A percentile compares a stretch with the other conserved stretches of the same genome.
phyloP scores from a whole-genome alignment of 2,797 vertebrate genomes.

The Dicrostonyx torquatus region DNA sequence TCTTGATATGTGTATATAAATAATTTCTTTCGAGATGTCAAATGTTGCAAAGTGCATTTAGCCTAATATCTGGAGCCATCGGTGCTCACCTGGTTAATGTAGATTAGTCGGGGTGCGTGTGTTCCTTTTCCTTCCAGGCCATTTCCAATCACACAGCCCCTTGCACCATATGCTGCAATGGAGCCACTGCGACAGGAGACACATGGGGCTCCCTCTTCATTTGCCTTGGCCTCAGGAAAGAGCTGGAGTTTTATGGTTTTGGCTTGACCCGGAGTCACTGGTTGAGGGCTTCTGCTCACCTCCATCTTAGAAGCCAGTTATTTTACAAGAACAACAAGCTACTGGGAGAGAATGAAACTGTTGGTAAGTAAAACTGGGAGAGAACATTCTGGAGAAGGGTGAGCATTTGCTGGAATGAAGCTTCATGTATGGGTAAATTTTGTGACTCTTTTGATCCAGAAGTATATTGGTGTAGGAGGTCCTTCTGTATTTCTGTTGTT shows the following conservation, averaged over 20 bases:
- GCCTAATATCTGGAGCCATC: background rate
- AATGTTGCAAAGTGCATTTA: background rate
- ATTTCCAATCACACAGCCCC: slow-evolving; percentile 4
- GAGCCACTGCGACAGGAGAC: background rate
- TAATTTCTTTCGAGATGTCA: slow-evolving; percentile 2
- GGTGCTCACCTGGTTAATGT: background rate
- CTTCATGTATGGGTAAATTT: background rate
- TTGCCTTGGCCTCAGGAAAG: background rate
- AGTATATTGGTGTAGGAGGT: no score
- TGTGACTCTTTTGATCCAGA: slow-evolving; percentile 6
- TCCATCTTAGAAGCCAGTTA: slow-evolving; percentile 17
- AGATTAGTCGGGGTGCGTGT: background rate
- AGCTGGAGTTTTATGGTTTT: background rate
- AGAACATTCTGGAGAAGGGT: background rate
- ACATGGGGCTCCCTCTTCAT: background rate
- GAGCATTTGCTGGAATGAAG: background rate
- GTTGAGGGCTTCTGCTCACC: background rate
- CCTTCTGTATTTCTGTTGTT: no score
- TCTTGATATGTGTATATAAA: background rate
- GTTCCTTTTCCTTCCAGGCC: slow-evolving; percentile 27
- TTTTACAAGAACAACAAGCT: slow-evolving; percentile 24
- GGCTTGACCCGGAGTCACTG: slow-evolving; percentile 5
- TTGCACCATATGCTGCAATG: background rate
- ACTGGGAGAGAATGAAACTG: background rate
- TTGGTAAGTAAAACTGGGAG: background rate